Evolutionary conservation across 2,888 invertebrate genomes (phyloP).

Genomic region (Nomada hirtipes): DNA sequence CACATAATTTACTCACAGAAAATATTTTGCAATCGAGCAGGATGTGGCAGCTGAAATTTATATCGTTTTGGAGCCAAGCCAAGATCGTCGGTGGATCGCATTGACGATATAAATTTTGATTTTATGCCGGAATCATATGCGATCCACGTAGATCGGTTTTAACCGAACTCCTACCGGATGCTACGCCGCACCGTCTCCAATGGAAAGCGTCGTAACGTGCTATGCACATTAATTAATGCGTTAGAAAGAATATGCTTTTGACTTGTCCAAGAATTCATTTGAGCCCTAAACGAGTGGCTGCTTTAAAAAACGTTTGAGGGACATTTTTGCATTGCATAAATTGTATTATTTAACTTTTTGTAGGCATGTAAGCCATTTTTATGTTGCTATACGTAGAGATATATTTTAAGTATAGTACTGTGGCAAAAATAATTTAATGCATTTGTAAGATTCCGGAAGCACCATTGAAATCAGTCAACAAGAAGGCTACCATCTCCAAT

Average conservation of each 20-base stretch:
- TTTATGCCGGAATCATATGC: conserved; percentile 46
- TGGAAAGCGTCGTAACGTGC: conserved; percentile 60
- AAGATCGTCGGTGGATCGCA: not conserved
- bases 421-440: too few relatives aligned
- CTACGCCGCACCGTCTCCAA: conserved; percentile 62
- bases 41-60: not conserved
- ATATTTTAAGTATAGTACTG: too few relatives aligned
- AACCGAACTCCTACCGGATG: conserved; percentile 74
- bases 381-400: too few relatives aligned
- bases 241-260: conserved; percentile 44
- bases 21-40: not conserved
- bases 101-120: conserved; percentile 34
- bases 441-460: too few relatives aligned
- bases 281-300: not conserved
- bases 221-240: conserved; percentile 52
- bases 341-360: too few relatives aligned
- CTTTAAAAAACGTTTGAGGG: not conserved
- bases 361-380: too few relatives aligned
- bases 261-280: not conserved
- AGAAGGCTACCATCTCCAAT: too few relatives aligned
- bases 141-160: conserved; percentile 70
- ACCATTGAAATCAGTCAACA: too few relatives aligned
- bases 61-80: not conserved
- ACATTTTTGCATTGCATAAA: not conserved
- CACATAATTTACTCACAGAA: not conserved